phyloP scores from a whole-genome alignment of 2,113 vertebrate genomes.

The Phasianus colchicus region DNA sequence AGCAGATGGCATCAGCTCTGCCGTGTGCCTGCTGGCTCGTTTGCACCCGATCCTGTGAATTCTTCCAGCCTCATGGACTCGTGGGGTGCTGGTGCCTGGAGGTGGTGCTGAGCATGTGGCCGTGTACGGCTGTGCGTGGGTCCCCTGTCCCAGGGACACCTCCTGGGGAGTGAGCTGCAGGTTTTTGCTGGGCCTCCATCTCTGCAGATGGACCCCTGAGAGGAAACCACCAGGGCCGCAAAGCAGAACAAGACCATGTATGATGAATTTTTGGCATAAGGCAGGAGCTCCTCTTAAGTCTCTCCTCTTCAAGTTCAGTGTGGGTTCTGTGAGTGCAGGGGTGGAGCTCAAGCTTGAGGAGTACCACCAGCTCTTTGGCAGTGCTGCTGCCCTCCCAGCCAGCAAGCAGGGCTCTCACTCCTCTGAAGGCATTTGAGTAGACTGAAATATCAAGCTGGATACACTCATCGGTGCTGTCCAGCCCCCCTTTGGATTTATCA shows the following conservation, averaged over 20 bases:
- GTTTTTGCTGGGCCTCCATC: not conserved
- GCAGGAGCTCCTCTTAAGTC: not conserved
- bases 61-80: not conserved
- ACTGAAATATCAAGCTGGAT: not conserved
- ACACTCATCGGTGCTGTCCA: accelerated
- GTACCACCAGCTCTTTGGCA: not conserved
- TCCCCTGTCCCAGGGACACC: no score
- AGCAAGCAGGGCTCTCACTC: not conserved
- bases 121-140: not conserved
- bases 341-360: not conserved
- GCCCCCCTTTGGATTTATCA: accelerated
- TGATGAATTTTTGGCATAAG: not conserved
- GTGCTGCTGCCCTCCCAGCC: not conserved
- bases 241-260: not conserved
- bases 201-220: not conserved
- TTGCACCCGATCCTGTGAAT: accelerated
- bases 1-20: not conserved
- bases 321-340: not conserved
- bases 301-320: not conserved
- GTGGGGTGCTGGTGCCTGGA: not conserved
- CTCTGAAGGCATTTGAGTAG: not conserved
- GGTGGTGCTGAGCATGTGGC: not conserved
- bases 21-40: not conserved
- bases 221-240: not conserved
- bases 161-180: no score